These are phyloP conservation scores for Petrolisthes manimaculis DNA, from an alignment of 2,888 invertebrate species.

Conservation along the genomic window DNA sequence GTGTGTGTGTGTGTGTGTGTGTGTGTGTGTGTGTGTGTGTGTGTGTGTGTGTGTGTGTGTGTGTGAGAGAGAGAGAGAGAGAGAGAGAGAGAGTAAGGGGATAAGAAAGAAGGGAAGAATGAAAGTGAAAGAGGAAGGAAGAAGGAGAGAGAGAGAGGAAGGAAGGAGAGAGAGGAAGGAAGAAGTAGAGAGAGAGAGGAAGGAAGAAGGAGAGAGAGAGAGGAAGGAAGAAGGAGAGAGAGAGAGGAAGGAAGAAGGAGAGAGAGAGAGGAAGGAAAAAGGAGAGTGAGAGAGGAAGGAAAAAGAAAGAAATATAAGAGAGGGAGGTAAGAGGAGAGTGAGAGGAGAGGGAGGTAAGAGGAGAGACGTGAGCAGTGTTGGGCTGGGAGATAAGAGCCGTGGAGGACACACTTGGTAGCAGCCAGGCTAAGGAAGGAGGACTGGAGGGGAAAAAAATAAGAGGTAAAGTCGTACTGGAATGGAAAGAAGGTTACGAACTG, in stretches of 20 bases:
- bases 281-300: background rate
- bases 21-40: constrained; percentile 22
- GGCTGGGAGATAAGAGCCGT: too few relatives aligned
- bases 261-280: background rate
- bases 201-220: background rate
- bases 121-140: background rate
- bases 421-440: background rate
- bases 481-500: background rate
- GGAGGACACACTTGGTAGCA: too few relatives aligned
- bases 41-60: background rate
- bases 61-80: background rate
- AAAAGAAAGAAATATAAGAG: background rate
- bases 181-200: background rate
- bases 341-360: background rate
- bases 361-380: background rate
- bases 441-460: background rate
- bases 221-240: background rate
- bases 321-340: background rate
- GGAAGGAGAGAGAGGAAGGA: background rate
- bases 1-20: background rate
- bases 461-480: background rate
- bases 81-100: constrained; percentile 11
- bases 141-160: background rate
- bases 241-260: background rate
- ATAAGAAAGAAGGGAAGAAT: background rate